Conservation (phyloP, 2,888 invertebrate species). For the Euzetes globulus region DNA sequence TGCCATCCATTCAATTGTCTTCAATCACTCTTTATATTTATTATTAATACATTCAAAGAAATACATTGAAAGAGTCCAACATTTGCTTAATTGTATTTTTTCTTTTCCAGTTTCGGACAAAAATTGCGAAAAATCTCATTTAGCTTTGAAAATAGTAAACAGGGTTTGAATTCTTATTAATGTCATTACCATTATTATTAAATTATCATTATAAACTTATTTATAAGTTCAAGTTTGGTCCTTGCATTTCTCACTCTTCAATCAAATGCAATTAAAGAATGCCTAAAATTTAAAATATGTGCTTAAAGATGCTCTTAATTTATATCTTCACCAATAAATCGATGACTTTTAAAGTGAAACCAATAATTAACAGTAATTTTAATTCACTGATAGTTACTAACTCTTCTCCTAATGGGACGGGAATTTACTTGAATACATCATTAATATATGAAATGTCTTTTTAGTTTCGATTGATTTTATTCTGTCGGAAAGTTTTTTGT, state of each 20-base stretch:
- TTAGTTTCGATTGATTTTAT: no score
- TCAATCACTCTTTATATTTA: background rate
- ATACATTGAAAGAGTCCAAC: background rate
- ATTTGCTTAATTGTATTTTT: background rate
- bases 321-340: background rate
- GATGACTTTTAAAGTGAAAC: background rate
- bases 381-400: background rate
- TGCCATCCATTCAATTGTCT: background rate
- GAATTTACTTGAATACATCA: no score
- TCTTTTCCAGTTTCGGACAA: background rate
- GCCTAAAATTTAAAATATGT: background rate
- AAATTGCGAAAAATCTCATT: background rate
- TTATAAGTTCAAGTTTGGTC: conserved; percentile 1
- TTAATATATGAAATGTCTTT: no score
- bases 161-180: background rate
- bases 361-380: background rate
- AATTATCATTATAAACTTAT: background rate
- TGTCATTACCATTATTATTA: conserved; percentile 7
- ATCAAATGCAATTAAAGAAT: no score
- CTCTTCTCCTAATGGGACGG: background rate
- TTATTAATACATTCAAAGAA: background rate
- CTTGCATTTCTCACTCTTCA: background rate
- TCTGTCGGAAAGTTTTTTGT: no score
- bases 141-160: background rate
- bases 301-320: background rate